Base-by-base conservation (phyloP, 2,113 vertebrate genomes). In the Hydropotes inermis region DNA sequence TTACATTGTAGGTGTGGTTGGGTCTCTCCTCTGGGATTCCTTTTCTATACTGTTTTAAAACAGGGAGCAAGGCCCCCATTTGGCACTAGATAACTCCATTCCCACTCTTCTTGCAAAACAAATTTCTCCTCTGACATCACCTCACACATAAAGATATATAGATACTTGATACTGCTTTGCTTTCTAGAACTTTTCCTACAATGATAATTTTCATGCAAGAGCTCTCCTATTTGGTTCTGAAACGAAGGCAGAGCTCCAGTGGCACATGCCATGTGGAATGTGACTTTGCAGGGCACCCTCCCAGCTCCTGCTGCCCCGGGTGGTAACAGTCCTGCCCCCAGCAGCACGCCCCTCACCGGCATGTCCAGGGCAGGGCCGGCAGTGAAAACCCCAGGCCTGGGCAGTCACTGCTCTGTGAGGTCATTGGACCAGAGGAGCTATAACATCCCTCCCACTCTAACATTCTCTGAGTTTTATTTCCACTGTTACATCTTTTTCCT, bases 161-260 rank as follows among this genome's bases (percentile, higher is more conserved):
- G 70, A 58, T 70, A 52, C 11, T 47, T 3, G 12, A 25, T 54
- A 33, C 7, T 6, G 27, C 33, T 57, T 50, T 52, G 55, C 83
- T 67, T 76, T 91, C n/a, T 78, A 89, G 78, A 94, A 61, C 30
- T 76, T 93, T 79, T 12, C 61, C 91, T 4, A 54, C 36, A 25
- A 43, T 23, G n/a, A 23, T 47, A 61, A 9, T 76, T 89, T 89
- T 74, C 84, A 85, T 3, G 11, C 25, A 27, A 60, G 79, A 57
- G 33, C 14, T 55, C n/a, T 93, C 54, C 43, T 36, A 25, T 43
- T 91, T 89, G 45, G 43, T 83, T 55, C 64, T 89, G 83, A 86
- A 91, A 39, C 15, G 10, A 33, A 93, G 81, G 76, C 27, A 36
- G 94, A 60, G 43, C 10, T 43, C 45, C 17, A 28, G 43, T 3